Percentiles rank a stretch among this genome's conserved stretches.
phyloP scores from a whole-genome alignment of 2,797 vertebrate species.

The Eidolon dupreanum region DNA sequence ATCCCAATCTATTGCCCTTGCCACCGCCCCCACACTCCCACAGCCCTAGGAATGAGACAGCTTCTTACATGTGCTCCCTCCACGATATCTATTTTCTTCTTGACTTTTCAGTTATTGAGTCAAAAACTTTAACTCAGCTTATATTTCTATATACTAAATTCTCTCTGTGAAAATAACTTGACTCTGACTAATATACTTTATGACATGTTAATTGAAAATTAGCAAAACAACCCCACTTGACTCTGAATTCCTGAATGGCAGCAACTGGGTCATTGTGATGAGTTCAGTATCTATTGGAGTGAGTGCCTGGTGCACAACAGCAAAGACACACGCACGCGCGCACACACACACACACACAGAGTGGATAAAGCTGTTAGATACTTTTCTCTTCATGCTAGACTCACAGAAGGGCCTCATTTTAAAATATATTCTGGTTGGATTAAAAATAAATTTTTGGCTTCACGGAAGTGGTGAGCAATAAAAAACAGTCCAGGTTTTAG shows the following conservation, averaged over 20 bases:
- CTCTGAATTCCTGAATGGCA: not conserved
- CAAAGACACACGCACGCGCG: not conserved
- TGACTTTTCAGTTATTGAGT: not conserved
- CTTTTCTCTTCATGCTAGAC: not conserved
- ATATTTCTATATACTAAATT: not conserved
- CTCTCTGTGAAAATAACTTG: not conserved
- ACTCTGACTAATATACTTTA: not conserved
- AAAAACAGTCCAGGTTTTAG: not conserved
- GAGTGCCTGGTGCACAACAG: not conserved
- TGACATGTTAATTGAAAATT: slow-evolving; percentile 18
- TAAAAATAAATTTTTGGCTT: not conserved
- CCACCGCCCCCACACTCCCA: rapidly evolving
- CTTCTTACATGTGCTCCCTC: not conserved
- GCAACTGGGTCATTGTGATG: not conserved
- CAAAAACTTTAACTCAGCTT: not conserved
- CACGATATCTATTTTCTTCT: not conserved
- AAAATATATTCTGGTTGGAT: not conserved
- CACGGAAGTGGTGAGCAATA: not conserved
- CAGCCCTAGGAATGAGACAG: not conserved
- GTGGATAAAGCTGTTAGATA: not conserved
- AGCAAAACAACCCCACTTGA: not conserved
- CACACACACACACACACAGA: not conserved
- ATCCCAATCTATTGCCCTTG: not conserved
- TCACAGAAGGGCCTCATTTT: not conserved
- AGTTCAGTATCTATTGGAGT: not conserved